Evolutionary conservation across 2,113 vertebrate genomes (phyloP).

Genomic region (Ascaphus truei): DNA sequence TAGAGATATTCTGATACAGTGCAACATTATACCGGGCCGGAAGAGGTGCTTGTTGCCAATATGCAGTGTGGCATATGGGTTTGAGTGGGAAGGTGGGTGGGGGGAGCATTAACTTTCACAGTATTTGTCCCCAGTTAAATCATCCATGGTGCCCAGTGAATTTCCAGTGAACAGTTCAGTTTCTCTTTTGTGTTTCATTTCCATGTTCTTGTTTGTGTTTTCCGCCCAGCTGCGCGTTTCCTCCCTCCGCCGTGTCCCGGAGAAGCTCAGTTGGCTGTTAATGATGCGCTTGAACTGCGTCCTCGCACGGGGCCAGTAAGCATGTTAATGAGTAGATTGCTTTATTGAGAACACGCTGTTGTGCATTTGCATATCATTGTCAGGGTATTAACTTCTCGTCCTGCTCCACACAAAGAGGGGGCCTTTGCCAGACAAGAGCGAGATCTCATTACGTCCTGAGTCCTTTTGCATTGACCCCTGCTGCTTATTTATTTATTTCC

Average conservation of each 20-base stretch:
- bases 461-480: background rate
- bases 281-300: constrained; percentile 4
- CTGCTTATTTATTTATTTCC: constrained; percentile 20
- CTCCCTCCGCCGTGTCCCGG: constrained; percentile 2
- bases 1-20: too few relatives aligned
- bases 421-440: constrained; percentile 1
- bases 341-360: constrained; percentile 5
- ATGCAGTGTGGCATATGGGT: too few relatives aligned
- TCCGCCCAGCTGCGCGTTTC: constrained; percentile 10
- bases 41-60: too few relatives aligned
- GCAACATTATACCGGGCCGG: too few relatives aligned
- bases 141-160: background rate
- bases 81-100: too few relatives aligned
- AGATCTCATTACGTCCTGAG: constrained; percentile 2
- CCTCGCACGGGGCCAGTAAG: background rate
- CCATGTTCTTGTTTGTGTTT: background rate
- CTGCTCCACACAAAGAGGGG: constrained; percentile 14
- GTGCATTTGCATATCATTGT: constrained; percentile 19
- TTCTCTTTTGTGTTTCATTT: background rate
- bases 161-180: background rate
- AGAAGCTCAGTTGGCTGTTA: constrained; percentile 33
- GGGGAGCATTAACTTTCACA: too few relatives aligned
- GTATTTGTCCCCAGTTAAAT: background rate
- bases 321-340: constrained; percentile 20
- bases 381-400: constrained; percentile 28